Evolutionary conservation across 2,797 vertebrate genomes (phyloP).

Genomic region (Crocidura indochinensis): DNA sequence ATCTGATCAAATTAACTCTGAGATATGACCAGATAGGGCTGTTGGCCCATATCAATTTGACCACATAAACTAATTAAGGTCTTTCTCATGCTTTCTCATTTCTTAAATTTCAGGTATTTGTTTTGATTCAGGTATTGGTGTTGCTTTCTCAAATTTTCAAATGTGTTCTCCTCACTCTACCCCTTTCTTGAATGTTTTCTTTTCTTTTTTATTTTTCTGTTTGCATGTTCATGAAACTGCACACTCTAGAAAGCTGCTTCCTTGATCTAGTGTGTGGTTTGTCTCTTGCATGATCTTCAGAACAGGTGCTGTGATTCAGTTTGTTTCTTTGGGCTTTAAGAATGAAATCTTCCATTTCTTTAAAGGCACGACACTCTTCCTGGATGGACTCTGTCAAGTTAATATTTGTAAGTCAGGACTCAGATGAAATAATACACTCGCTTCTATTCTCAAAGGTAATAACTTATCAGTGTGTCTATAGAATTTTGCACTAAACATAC

Average conservation of each 20-base stretch:
- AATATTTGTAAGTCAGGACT: conserved; percentile 8
- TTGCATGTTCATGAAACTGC: background rate
- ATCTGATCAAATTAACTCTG: too few species aligned
- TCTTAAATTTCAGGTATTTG: background rate
- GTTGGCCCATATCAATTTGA: background rate
- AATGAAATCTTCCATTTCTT: background rate
- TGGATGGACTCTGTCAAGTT: background rate
- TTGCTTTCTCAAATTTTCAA: background rate
- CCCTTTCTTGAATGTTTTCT: background rate
- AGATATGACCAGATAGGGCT: too few species aligned
- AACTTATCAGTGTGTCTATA: background rate
- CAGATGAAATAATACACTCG: background rate
- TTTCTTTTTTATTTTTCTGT: background rate
- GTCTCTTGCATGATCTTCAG: background rate
- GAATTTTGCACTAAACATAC: background rate
- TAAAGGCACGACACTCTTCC: background rate
- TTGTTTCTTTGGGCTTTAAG: conserved; percentile 2
- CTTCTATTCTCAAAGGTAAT: background rate
- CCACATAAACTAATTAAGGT: background rate
- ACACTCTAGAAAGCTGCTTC: background rate
- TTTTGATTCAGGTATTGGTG: background rate
- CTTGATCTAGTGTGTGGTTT: background rate
- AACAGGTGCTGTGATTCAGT: background rate
- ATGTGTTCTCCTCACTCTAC: background rate
- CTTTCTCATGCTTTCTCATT: background rate